Conservation (phyloP, 2,113 vertebrate genomes). For the Sterrhoptilus dennistouni region DNA sequence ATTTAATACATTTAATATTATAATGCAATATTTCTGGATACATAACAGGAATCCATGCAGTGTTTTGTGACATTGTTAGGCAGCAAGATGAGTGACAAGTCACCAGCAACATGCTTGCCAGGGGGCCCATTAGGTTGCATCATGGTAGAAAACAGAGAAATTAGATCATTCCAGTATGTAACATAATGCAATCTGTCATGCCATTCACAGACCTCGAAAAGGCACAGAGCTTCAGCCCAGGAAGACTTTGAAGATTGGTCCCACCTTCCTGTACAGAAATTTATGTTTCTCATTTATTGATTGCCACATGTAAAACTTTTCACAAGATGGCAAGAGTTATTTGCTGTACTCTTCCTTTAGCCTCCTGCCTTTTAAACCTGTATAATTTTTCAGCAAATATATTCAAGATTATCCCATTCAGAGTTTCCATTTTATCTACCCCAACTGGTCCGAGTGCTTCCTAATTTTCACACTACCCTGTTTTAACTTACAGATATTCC, state of each 20-base stretch:
- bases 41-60: not conserved
- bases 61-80: conserved; percentile 2
- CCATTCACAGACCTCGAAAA: not conserved
- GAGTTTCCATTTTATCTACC: not conserved
- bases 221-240: not conserved
- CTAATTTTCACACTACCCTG: not conserved
- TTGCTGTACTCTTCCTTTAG: not conserved
- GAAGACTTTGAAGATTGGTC: not conserved
- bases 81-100: not conserved
- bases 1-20: not conserved
- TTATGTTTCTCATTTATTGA: not conserved
- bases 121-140: conserved; percentile 14
- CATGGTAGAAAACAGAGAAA: conserved; percentile 13
- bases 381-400: not conserved
- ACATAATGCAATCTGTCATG: not conserved
- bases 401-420: not conserved
- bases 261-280: not conserved
- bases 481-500: not conserved
- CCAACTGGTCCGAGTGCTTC: not conserved
- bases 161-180: not conserved
- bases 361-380: not conserved
- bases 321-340: not conserved
- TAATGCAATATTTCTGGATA: not conserved
- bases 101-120: not conserved
- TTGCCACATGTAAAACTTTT: not conserved